Conservation (phyloP, 1,140 invertebrate genomes). For the Pantala flavescens region DNA sequence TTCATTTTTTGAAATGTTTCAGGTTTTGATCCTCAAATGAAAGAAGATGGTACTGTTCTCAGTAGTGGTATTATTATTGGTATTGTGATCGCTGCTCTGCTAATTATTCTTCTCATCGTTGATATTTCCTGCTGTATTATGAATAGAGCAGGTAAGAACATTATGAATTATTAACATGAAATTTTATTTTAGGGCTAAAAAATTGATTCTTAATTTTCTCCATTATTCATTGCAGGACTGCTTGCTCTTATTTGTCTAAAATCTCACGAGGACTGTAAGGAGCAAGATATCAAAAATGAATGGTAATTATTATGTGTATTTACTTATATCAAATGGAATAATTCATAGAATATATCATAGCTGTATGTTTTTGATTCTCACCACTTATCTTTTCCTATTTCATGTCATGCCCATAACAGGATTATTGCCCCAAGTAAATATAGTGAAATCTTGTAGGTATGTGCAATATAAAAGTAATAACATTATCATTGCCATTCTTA, state of each 20-base stretch:
- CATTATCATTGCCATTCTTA: too few species aligned
- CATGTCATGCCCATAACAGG: not conserved
- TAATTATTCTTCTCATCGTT: not conserved
- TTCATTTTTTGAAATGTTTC: not conserved
- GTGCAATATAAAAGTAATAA: not conserved
- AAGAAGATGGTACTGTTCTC: not conserved
- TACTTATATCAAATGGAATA: not conserved
- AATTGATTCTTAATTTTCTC: not conserved
- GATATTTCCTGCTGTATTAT: not conserved
- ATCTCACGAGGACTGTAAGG: not conserved
- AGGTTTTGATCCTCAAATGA: not conserved
- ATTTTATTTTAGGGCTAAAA: not conserved
- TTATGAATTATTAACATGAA: not conserved
- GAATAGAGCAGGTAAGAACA: not conserved
- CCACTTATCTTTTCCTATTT: not conserved
- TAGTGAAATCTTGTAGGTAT: constrained; percentile 10
- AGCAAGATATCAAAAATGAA: constrained; percentile 1
- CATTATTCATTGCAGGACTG: not conserved
- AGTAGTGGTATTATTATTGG: not conserved
- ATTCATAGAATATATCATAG: not conserved
- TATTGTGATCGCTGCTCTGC: not conserved
- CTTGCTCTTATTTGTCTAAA: not conserved
- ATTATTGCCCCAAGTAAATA: constrained; percentile 6
- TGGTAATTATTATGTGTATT: not conserved
- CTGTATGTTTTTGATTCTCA: not conserved